Evolutionary conservation across 2,113 vertebrate genomes (phyloP).

Genomic region (Pterocles orientalis): DNA sequence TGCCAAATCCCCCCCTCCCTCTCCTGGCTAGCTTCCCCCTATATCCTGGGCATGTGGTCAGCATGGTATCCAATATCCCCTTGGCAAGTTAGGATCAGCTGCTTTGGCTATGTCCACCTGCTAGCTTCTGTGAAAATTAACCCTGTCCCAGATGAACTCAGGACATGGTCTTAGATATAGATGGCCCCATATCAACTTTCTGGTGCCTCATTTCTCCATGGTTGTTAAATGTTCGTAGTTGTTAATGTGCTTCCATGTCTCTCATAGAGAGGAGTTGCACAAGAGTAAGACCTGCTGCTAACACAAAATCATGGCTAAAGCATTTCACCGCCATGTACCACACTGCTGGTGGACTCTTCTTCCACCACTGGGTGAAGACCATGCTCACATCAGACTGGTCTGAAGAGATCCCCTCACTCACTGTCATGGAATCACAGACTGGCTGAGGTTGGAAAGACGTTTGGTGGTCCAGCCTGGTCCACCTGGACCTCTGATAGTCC

Average conservation of each 20-base stretch:
- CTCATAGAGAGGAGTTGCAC: background rate
- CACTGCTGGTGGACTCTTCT: background rate
- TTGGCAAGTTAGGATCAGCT: too few species aligned
- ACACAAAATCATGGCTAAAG: background rate
- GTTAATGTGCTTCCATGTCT: background rate
- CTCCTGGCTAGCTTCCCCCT: too few species aligned
- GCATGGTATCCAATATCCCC: too few species aligned
- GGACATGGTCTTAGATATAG: background rate
- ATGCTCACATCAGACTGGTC: background rate
- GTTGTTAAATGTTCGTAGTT: background rate
- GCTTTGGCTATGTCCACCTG: too few species aligned
- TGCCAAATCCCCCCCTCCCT: too few species aligned
- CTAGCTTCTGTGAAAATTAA: too few species aligned
- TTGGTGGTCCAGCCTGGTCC: background rate
- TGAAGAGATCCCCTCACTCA: background rate
- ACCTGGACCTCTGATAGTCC: background rate
- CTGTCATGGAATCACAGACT: background rate
- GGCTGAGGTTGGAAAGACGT: background rate
- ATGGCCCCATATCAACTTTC: background rate
- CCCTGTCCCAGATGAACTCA: too few species aligned
- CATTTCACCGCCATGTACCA: background rate
- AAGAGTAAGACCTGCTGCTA: background rate
- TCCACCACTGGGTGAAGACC: background rate
- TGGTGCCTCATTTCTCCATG: background rate
- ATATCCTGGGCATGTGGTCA: too few species aligned